Evolutionary conservation across 2,888 invertebrate species (phyloP).

Genomic region (Tromatobia lineatoria): DNA sequence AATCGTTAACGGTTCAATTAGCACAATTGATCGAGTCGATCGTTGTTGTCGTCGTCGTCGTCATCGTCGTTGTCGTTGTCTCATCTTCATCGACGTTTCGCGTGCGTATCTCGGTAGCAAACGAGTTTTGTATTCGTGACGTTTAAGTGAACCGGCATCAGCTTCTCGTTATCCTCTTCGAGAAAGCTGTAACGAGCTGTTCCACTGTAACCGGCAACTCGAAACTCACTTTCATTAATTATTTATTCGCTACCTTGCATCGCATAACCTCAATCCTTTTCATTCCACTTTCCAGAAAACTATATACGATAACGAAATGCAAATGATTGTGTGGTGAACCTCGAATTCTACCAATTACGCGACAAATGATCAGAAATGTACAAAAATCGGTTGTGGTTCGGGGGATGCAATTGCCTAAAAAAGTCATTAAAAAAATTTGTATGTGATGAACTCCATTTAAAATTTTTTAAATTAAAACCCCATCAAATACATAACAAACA

Average conservation of each 20-base stretch:
- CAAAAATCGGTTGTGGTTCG: too few species aligned
- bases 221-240: slow-evolving; percentile 60
- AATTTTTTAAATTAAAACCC: too few species aligned
- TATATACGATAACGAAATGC: slow-evolving; percentile 9
- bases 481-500: too few species aligned
- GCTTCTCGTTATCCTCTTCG: slow-evolving; percentile 55
- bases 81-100: slow-evolving; percentile 35
- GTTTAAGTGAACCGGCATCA: slow-evolving; percentile 24
- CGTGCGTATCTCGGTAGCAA: slow-evolving; percentile 47
- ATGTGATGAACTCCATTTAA: too few species aligned
- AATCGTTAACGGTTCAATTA: slow-evolving; percentile 72
- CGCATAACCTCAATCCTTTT: slow-evolving; percentile 3
- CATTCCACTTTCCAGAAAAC: slow-evolving; percentile 18
- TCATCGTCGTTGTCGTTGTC: slow-evolving; percentile 37
- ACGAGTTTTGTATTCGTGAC: slow-evolving; percentile 27
- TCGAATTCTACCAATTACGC: too few species aligned
- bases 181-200: slow-evolving; percentile 48
- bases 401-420: too few species aligned
- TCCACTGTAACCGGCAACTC: slow-evolving; percentile 42
- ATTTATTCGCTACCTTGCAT: slow-evolving; percentile 50
- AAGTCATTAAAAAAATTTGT: too few species aligned
- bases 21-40: slow-evolving; percentile 61
- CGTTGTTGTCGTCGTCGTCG: slow-evolving; percentile 35
- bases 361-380: too few species aligned
- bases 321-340: too few species aligned